A percentile compares a stretch with the other conserved stretches of the same genome.
Evolutionary conservation across 2,888 invertebrate genomes (phyloP).

Genomic region (Polymixis lichenea): DNA sequence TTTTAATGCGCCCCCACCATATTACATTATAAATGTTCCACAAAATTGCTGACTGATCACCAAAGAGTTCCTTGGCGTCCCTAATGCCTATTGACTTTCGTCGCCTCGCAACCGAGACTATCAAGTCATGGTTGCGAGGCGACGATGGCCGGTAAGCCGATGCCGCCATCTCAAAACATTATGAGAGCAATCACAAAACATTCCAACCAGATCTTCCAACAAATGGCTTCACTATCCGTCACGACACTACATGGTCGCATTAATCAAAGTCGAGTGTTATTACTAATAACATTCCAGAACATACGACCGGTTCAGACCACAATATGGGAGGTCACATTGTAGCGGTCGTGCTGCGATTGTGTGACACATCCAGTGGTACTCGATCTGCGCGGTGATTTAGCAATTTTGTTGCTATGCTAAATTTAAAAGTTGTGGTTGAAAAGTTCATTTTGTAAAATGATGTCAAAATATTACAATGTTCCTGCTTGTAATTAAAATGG

Average conservation of each 20-base stretch:
- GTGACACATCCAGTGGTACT: constrained; percentile 13
- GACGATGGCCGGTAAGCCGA: not conserved
- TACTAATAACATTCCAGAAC: constrained; percentile 56
- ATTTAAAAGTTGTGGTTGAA: constrained; percentile 16
- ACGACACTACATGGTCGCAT: constrained; percentile 50
- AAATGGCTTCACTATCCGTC: constrained; percentile 48
- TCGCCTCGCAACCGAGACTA: not conserved
- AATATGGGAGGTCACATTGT: constrained; percentile 40
- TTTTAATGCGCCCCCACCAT: too few relatives aligned
- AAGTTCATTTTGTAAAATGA: not conserved
- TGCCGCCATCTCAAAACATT: not conserved
- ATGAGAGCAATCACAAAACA: constrained; percentile 5
- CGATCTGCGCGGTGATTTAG: constrained; percentile 49
- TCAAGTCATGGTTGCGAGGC: not conserved
- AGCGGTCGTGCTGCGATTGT: not conserved
- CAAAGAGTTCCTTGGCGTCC: not conserved
- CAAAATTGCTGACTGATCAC: not conserved
- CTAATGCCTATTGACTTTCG: constrained; percentile 4
- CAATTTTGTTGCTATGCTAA: constrained; percentile 30
- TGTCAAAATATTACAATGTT: not conserved
- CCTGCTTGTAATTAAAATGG: not conserved
- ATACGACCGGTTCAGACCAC: constrained; percentile 17
- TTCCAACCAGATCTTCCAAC: constrained; percentile 29
- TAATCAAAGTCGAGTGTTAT: constrained; percentile 67
- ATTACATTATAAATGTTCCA: not conserved